Evolutionary conservation across 2,888 invertebrate species (phyloP).

Genomic region (Endotricha flammealis): DNA sequence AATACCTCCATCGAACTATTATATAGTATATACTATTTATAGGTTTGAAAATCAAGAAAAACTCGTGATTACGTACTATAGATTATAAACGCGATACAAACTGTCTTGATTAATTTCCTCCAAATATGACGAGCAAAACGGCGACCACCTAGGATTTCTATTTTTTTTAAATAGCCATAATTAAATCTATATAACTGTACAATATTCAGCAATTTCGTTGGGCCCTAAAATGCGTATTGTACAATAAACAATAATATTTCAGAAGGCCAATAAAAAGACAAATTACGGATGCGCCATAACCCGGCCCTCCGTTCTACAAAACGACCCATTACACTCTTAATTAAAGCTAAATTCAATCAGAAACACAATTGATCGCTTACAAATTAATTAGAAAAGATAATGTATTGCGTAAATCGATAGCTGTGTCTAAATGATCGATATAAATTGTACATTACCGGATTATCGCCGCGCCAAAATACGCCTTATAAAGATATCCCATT

Average conservation of each 20-base stretch:
- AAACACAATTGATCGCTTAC: background rate
- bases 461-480: too few species aligned
- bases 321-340: background rate
- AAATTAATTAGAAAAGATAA: background rate
- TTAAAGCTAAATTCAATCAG: background rate
- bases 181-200: background rate
- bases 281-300: background rate
- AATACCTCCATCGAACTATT: too few species aligned
- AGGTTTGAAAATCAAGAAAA: too few species aligned
- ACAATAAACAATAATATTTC: background rate
- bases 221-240: background rate
- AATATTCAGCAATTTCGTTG: background rate
- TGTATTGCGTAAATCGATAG: background rate
- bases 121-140: too few species aligned
- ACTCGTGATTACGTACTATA: too few species aligned
- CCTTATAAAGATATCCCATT: too few species aligned
- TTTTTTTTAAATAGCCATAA: too few species aligned
- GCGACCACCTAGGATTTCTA: too few species aligned
- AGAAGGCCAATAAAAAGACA: background rate
- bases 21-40: too few species aligned
- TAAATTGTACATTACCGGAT: too few species aligned
- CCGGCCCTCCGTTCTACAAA: background rate
- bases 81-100: too few species aligned
- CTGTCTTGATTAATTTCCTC: too few species aligned
- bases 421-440: background rate